Percentiles rank a stretch among this genome's conserved stretches.
These are phyloP conservation scores for Calliphora vomitoria DNA, from an alignment of 2,888 invertebrate genomes.

Conservation along the genomic window DNA sequence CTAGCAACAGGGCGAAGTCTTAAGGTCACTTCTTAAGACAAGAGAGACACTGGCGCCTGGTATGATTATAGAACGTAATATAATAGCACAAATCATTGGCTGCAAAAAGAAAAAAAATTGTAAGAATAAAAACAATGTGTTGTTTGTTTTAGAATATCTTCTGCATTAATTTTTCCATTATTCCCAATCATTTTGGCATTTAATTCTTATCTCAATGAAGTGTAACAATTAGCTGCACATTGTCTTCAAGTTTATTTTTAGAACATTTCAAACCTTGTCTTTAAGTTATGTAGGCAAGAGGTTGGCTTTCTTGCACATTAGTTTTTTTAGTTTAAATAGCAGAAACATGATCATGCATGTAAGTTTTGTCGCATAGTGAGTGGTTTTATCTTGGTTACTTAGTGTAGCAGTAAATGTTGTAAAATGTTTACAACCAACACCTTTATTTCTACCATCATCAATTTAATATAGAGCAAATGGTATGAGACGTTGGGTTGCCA, in stretches of 20 bases:
- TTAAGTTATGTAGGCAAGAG: background rate
- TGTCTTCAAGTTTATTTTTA: slow-evolving; percentile 27
- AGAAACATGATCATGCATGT: slow-evolving; percentile 8
- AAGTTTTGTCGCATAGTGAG: background rate
- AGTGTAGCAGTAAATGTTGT: slow-evolving; percentile 58
- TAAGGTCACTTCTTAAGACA: slow-evolving; percentile 44
- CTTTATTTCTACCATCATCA: background rate
- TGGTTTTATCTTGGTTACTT: slow-evolving; percentile 49
- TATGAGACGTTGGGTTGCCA: background rate
- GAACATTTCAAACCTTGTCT: slow-evolving; percentile 13
- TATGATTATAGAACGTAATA: background rate
- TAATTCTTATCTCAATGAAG: slow-evolving; percentile 58
- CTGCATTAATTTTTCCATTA: slow-evolving; percentile 62
- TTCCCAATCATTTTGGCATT: slow-evolving; percentile 59
- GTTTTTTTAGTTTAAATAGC: background rate
- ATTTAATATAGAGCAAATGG: slow-evolving; percentile 39
- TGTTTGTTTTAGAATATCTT: slow-evolving; percentile 18
- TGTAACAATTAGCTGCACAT: slow-evolving; percentile 67
- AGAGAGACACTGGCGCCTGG: slow-evolving; percentile 60
- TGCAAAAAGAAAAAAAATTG: slow-evolving; percentile 29
- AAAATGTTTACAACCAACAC: slow-evolving; percentile 59
- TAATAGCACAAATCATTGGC: background rate
- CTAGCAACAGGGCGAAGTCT: slow-evolving; percentile 26
- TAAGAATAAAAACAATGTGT: background rate
- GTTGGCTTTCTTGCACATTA: background rate